Evolutionary conservation across 2,888 invertebrate species (phyloP).

Genomic region (Platynereis dumerilii): DNA sequence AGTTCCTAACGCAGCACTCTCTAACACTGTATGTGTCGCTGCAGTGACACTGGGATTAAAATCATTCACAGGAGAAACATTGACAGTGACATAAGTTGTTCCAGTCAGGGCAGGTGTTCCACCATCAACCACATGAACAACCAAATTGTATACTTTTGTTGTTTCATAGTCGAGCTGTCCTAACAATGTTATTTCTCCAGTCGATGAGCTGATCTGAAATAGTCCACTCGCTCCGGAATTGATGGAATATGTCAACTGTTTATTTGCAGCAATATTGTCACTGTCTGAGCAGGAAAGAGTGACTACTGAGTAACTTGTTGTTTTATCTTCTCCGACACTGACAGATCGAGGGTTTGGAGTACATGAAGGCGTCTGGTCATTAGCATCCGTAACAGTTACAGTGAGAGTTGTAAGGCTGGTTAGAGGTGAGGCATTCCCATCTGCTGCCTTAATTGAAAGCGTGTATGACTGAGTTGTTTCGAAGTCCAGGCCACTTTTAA

Average conservation of each 20-base stretch:
- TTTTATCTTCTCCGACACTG: not conserved
- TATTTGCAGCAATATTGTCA: conserved; percentile 6
- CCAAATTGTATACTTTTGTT: not conserved
- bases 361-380: conserved; percentile 12
- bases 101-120: not conserved
- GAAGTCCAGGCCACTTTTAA: conserved; percentile 2
- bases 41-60: not conserved
- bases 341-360: not conserved
- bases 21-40: not conserved
- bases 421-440: not conserved
- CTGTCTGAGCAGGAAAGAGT: conserved; percentile 1
- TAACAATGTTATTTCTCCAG: conserved; percentile 1
- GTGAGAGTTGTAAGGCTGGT: not conserved
- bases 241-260: not conserved
- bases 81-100: not conserved
- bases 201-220: not conserved
- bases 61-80: not conserved
- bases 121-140: not conserved
- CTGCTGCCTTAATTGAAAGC: not conserved
- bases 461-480: conserved; percentile 3
- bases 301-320: conserved; percentile 3
- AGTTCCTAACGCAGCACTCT: not conserved
- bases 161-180: conserved; percentile 3
- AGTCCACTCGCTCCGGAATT: too few relatives aligned
- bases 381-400: conserved; percentile 13